phyloP scores from a whole-genome alignment of 2,888 invertebrate species.

The Tetragonula carbonaria region DNA sequence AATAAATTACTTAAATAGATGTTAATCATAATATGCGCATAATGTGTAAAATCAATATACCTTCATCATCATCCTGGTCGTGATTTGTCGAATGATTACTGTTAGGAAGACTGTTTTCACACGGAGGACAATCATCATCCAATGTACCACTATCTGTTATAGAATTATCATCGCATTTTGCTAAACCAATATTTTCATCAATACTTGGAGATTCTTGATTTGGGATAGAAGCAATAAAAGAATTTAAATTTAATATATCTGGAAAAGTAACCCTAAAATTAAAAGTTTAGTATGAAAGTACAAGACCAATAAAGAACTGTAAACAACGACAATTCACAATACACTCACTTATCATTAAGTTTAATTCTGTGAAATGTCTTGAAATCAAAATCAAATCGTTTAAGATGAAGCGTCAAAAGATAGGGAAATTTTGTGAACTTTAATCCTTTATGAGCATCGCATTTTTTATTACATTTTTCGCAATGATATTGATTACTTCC shows the following conservation, averaged over 20 bases:
- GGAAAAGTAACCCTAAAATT: conserved; percentile 91
- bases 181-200: conserved; percentile 84
- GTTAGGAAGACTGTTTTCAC: conserved; percentile 74
- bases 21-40: not conserved
- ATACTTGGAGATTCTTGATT: conserved; percentile 81
- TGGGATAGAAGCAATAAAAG: conserved; percentile 85
- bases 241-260: conserved; percentile 91
- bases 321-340: conserved; percentile 9
- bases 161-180: conserved; percentile 88
- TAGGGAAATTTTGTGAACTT: conserved; percentile 95
- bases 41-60: conserved; percentile 66
- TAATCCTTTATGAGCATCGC: conserved; percentile 95
- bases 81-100: conserved; percentile 75
- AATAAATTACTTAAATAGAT: conserved; percentile 9
- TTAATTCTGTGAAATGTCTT: conserved; percentile 93
- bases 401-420: conserved; percentile 93
- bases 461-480: conserved; percentile 93
- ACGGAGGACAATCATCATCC: conserved; percentile 86
- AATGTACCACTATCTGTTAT: conserved; percentile 89
- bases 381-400: conserved; percentile 96
- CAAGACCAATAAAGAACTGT: conserved; percentile 21
- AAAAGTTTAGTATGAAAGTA: conserved; percentile 32
- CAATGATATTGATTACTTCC: conserved; percentile 95
- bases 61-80: conserved; percentile 88
- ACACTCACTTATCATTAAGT: conserved; percentile 91